A percentile compares a stretch with the other conserved stretches of the same genome.
Conservation (phyloP, 2,797 vertebrate species). For the Eulemur mongoz region DNA sequence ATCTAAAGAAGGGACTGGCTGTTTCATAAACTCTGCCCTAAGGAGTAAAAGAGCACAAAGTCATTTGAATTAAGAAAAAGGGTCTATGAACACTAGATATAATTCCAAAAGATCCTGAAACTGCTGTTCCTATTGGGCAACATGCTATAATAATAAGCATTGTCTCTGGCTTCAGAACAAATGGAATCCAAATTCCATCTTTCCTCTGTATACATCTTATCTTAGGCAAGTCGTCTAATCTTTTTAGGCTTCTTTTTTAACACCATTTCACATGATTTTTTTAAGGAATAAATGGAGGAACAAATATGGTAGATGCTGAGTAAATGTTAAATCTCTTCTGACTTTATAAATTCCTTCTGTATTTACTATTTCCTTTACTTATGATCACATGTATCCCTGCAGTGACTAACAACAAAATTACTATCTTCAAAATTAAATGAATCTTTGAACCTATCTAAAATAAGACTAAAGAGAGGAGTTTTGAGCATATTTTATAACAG, state of each 20-base stretch:
- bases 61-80: not conserved
- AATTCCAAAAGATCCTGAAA: not conserved
- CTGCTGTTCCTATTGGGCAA: not conserved
- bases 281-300: not conserved
- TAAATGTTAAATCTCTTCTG: not conserved
- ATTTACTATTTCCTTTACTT: not conserved
- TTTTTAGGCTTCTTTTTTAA: not conserved
- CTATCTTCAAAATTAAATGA: not conserved
- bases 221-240: not conserved
- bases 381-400: not conserved
- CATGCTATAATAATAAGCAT: not conserved
- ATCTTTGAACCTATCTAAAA: not conserved
- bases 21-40: not conserved
- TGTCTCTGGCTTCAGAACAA: not conserved
- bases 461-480: not conserved
- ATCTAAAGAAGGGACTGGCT: not conserved
- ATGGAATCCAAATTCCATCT: not conserved
- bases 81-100: not conserved
- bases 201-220: not conserved
- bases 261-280: not conserved
- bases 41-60: not conserved
- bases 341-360: not conserved
- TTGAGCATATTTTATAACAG: not conserved
- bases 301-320: not conserved
- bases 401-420: not conserved